Evolutionary conservation across 2,888 invertebrate species (phyloP), one percentile per base, ranked within the genome.

Genomic region (Cephus pulcher): DNA sequence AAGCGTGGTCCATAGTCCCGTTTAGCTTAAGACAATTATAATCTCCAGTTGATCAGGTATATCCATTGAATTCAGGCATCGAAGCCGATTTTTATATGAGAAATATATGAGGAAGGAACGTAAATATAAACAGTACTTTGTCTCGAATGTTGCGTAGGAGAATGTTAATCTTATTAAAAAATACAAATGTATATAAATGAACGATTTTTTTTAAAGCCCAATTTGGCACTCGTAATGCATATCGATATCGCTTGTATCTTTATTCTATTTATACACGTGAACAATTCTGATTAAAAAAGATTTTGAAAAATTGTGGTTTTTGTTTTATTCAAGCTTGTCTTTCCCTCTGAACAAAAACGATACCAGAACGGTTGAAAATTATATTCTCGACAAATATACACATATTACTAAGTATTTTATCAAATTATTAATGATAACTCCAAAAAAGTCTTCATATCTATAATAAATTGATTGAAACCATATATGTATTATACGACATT

Each of bases 191-290:
- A 86, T 86, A 87, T 86, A 85, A 83, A 82, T 82, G 75, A 80
- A 77, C 81, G 82, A 79, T 56, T 56, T 56, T 56, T 40, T 56
- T 56, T 56, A 56, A 56, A 56, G 56, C 23, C 23, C 23, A 56
- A 23, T 82, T 75, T 81, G 79, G 82, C 78, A 82, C 83, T 79
- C 84, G 80, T 84, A 82, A 69, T 70, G 80, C 83, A 87, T 86
- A 56, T 84, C 85, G 83, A 86, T 88, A 86, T 87, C 86, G 88
- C 87, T 87, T 89, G 87, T 89, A 90, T 89, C 89, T 89, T 86
- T 90, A 90, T 86, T 86, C 88, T 90, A 91, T 91, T 90, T 90
- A 89, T 91, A 88, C 89, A 89, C 84, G 86, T 84, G 86, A 87
- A 87, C 87, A 56, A 86, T 89, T 89, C 89, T 86, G 89, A 89